phyloP scores from a whole-genome alignment of 2,113 vertebrate genomes.

The Centropus bengalensis region DNA sequence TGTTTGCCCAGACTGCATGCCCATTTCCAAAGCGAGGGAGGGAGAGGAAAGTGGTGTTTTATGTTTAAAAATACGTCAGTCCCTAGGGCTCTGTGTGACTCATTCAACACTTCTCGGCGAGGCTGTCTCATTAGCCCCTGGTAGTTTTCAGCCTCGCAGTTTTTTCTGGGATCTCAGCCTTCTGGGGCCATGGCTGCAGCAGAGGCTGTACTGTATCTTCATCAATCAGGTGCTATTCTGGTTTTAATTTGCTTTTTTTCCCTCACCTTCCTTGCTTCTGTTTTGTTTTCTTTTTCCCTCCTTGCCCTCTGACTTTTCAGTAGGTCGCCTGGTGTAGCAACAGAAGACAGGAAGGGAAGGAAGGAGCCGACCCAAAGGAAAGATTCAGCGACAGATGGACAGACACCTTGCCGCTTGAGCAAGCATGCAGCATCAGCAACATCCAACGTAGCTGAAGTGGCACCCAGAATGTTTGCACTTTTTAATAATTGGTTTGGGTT shows the following conservation, averaged over 20 bases:
- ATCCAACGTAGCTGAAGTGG: conserved; percentile 64
- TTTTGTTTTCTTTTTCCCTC: neutral
- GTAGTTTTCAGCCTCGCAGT: conserved; percentile 15
- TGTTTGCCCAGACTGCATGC: neutral
- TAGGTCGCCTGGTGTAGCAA: conserved; percentile 79
- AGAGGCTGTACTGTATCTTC: neutral
- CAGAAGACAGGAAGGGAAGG: conserved; percentile 16
- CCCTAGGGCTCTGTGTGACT: conserved; percentile 18
- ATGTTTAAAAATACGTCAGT: conserved; percentile 27
- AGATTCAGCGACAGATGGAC: neutral
- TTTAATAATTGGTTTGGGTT: conserved; percentile 58
- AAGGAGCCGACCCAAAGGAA: conserved; percentile 34
- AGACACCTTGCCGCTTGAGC: conserved; percentile 32
- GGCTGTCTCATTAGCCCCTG: neutral
- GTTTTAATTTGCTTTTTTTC: conserved; percentile 1
- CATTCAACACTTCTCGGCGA: neutral
- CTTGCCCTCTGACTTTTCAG: neutral
- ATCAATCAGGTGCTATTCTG: neutral
- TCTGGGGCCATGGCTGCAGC: neutral
- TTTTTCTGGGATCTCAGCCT: neutral
- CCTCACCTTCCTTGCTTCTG: neutral
- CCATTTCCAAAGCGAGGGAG: neutral
- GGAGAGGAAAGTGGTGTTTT: neutral
- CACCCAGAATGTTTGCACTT: conserved; percentile 81
- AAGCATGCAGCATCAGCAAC: conserved; percentile 33